Evolutionary conservation across 2,888 invertebrate genomes (phyloP).

Genomic region (Eumerus sabulonum): DNA sequence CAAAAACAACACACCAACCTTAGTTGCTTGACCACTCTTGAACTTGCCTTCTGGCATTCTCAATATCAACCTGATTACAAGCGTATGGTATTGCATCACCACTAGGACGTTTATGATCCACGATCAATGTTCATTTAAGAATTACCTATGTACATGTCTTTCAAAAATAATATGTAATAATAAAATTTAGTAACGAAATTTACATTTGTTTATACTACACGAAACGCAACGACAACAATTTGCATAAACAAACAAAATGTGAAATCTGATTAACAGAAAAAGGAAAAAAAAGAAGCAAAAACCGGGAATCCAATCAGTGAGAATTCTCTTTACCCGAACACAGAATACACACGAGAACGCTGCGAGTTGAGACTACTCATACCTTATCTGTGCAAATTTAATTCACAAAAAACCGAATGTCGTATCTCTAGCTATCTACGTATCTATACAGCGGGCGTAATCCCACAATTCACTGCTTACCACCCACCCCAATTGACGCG

Average conservation of each 20-base stretch:
- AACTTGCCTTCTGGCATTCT: too few relatives aligned
- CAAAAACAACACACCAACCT: neutral
- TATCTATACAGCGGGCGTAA: too few relatives aligned
- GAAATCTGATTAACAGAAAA: conserved; percentile 15
- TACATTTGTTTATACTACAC: conserved; percentile 11
- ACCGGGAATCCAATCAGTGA: conserved; percentile 21
- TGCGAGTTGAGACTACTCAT: neutral
- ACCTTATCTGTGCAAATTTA: conserved; percentile 44
- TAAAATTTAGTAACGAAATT: too few relatives aligned
- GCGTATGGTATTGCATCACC: too few relatives aligned
- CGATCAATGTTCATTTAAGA: too few relatives aligned
- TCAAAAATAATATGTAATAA: too few relatives aligned
- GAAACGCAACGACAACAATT: neutral
- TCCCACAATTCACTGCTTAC: too few relatives aligned
- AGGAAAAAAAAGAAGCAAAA: neutral
- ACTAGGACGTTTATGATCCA: neutral
- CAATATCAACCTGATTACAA: too few relatives aligned
- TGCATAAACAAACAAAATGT: conserved; percentile 8
- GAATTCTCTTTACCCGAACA: conserved; percentile 16
- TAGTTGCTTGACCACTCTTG: too few relatives aligned
- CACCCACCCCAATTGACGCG: too few relatives aligned
- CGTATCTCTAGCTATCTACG: too few relatives aligned
- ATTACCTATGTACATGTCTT: too few relatives aligned
- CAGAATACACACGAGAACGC: neutral
- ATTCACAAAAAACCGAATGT: conserved; percentile 28